Evolutionary conservation across 2,113 vertebrate genomes (phyloP).

Genomic region (Syngnathus floridae): DNA sequence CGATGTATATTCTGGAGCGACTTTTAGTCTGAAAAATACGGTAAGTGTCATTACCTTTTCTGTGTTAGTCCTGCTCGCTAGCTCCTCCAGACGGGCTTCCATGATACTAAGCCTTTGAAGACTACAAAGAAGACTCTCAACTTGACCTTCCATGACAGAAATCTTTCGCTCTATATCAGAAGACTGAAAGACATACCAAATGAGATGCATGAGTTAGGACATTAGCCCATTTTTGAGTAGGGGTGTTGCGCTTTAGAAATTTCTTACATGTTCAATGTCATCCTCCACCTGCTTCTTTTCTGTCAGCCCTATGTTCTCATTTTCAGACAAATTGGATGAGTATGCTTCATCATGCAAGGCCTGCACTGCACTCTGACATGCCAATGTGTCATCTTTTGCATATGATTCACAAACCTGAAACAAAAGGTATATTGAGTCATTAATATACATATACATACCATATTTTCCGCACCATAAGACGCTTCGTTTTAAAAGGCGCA

Average conservation of each 20-base stretch:
- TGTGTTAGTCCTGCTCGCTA: conserved; percentile 60
- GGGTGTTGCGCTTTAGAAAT: background rate
- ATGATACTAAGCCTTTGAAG: conserved; percentile 72
- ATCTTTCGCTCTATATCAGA: conserved; percentile 56
- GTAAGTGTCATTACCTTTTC: conserved; percentile 40
- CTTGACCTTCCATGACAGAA: conserved; percentile 62
- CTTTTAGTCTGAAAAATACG: no score
- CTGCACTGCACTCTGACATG: background rate
- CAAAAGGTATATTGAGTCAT: background rate
- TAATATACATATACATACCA: background rate
- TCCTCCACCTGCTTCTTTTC: background rate
- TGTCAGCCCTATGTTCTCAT: background rate
- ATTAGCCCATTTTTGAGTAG: no score
- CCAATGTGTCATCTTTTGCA: conserved; percentile 27
- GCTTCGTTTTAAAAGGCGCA: no score
- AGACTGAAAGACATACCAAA: conserved; percentile 46
- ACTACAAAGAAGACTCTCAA: conserved; percentile 59
- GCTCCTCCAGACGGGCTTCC: conserved; percentile 66
- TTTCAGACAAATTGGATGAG: conserved; percentile 2
- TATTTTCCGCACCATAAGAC: no score
- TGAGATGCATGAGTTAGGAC: background rate
- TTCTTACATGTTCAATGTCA: background rate
- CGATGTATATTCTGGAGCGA: no score
- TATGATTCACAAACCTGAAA: conserved; percentile 60
- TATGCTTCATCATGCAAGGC: background rate